Evolutionary conservation across 2,113 vertebrate genomes (phyloP), one percentile per base, ranked within the genome.

Genomic region (Columba livia): DNA sequence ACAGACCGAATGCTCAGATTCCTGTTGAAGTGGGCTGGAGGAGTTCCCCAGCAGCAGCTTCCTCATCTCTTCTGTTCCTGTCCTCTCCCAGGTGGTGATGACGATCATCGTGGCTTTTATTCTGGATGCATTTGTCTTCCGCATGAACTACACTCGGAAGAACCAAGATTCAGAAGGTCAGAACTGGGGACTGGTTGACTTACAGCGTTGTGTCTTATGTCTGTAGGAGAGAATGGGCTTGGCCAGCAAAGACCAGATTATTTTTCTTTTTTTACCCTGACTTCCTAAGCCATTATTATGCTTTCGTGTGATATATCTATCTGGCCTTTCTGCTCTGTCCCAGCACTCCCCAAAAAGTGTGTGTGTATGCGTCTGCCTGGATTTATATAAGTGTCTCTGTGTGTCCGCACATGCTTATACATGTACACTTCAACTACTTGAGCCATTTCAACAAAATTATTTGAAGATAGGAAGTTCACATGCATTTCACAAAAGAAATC

Each of bases 61-160:
- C 32, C 50, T 54, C 42, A 74, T 24, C n/a, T 25, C 8, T 31
- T 38, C 40, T 78, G 28, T 65, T 74, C 34, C 1, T 58, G 13
- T 31, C 42, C 71, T 53, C 51, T 79, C 51, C 56, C 95, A 99
- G 99, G 99, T 99, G 96, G 99, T 99, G 97, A 99, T 99, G 99
- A 99, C 99, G 2, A 99, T 99, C 79, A 99, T 99, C 0, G 99
- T 99, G 53, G 99, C 99, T 48, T 99, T 99, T 94, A 99, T 99
- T 93, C 97, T 99, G 48, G 99, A 99, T 57, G 99, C 99, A 2
- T 99, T 99, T 11, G 99, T 99, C 79, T 99, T 99, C 97, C 99
- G 99, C 31, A 99, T 99, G 99, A 99, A 99, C 98, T 99, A 99
- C 97, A 99, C 98, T 86, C 98, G 99, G 77, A 99, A 99, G 98